Evolutionary conservation across 2,797 vertebrate genomes (phyloP).

Genomic region (Euthynnus affinis): DNA sequence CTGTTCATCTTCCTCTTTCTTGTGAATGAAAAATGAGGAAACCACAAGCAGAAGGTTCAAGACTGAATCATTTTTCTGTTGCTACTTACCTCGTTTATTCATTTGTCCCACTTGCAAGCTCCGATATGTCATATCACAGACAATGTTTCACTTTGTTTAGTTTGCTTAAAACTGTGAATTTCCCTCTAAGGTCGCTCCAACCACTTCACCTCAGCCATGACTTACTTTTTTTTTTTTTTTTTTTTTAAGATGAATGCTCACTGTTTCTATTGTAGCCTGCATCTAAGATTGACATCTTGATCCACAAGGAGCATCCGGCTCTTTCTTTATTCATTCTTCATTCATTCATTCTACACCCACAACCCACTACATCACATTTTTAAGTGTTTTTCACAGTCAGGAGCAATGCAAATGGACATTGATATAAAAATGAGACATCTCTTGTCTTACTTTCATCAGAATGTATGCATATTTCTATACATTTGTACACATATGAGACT

Average conservation of each 20-base stretch:
- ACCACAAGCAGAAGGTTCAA: neutral
- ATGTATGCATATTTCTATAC: neutral
- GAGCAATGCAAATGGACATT: neutral
- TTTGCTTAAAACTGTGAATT: neutral
- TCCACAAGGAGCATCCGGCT: too few species aligned
- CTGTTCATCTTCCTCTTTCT: neutral
- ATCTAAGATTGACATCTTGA: too few species aligned
- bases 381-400: neutral
- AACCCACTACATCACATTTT: neutral
- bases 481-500: constrained; percentile 1
- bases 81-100: too few species aligned
- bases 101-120: neutral
- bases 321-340: neutral
- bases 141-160: neutral
- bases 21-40: neutral
- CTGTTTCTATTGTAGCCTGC: neutral
- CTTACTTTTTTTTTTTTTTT: neutral
- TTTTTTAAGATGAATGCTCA: neutral
- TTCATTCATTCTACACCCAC: neutral
- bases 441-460: neutral
- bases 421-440: too few species aligned
- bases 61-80: neutral
- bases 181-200: neutral
- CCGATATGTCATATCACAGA: neutral
- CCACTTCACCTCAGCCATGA: neutral